Evolutionary conservation across 2,888 invertebrate genomes (phyloP).

Genomic region (Zygogramma bicolorata): DNA sequence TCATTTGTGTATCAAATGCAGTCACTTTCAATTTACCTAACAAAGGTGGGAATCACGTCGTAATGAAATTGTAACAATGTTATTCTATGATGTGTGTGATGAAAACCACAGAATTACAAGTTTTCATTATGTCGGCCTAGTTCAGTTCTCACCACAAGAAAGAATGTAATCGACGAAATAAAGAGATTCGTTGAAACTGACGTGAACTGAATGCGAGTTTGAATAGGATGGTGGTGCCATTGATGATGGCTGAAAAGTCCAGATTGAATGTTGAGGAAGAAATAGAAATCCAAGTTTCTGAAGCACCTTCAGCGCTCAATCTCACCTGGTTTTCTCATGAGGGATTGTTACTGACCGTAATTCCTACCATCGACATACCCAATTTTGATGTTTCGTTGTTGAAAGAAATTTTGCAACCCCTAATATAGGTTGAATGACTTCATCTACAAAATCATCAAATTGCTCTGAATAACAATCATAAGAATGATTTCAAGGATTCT

Average conservation of each 20-base stretch:
- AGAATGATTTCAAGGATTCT: too few species aligned
- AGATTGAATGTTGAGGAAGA: too few species aligned
- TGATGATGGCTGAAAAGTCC: too few species aligned
- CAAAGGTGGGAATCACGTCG: conserved; percentile 2
- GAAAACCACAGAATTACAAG: conserved; percentile 1
- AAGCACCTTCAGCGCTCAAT: too few species aligned
- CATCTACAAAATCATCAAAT: background rate
- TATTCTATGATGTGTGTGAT: conserved; percentile 4
- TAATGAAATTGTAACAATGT: conserved; percentile 7
- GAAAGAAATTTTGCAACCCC: background rate
- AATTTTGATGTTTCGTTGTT: background rate
- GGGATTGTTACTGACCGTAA: too few species aligned
- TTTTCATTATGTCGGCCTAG: background rate
- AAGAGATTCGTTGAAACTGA: background rate
- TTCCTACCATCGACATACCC: too few species aligned
- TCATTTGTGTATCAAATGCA: background rate
- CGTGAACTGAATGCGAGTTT: too few species aligned
- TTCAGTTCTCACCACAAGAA: background rate
- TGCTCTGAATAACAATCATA: too few species aligned
- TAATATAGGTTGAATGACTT: background rate
- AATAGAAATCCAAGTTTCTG: too few species aligned
- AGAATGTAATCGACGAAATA: background rate
- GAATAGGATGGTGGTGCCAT: too few species aligned
- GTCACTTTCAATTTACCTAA: conserved; percentile 1
- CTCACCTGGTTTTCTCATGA: too few species aligned